A percentile compares a stretch with the other conserved stretches of the same genome.
phyloP scores from a whole-genome alignment of 2,113 vertebrate genomes.

The Equus quagga region DNA sequence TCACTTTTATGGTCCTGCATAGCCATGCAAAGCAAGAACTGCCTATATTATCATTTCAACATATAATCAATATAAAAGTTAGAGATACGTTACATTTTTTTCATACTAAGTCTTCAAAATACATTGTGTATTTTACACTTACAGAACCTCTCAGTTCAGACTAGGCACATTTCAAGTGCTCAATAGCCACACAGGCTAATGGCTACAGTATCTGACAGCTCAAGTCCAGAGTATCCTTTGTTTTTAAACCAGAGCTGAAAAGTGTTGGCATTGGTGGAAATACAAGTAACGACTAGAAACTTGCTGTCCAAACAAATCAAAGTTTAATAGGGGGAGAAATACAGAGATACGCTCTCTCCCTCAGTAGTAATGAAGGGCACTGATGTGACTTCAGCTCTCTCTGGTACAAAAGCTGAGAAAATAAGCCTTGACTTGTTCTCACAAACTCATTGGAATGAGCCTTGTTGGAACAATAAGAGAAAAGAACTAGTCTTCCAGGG shows the following conservation, averaged over 20 bases:
- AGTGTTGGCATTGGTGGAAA: neutral
- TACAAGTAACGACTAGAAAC: neutral
- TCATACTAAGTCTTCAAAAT: neutral
- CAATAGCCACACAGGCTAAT: neutral
- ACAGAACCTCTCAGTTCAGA: neutral
- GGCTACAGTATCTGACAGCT: neutral
- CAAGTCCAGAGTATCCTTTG: neutral
- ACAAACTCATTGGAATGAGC: conserved; percentile 32
- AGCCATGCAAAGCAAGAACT: neutral
- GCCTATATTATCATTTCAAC: neutral
- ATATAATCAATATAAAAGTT: neutral
- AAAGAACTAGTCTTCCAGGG: neutral
- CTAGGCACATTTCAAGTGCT: neutral
- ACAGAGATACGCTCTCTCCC: neutral
- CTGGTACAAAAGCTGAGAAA: conserved; percentile 13
- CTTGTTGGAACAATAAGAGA: neutral
- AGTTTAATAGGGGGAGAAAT: neutral
- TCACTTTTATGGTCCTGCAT: neutral
- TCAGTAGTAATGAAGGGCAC: neutral
- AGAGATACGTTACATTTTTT: neutral
- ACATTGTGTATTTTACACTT: neutral
- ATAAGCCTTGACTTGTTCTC: conserved; percentile 33
- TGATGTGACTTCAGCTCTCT: neutral
- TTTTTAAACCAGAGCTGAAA: conserved; percentile 2
- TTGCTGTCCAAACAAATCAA: neutral